Base-by-base conservation (phyloP, 1,140 invertebrate species). In the Thereuonema tuberculata region DNA sequence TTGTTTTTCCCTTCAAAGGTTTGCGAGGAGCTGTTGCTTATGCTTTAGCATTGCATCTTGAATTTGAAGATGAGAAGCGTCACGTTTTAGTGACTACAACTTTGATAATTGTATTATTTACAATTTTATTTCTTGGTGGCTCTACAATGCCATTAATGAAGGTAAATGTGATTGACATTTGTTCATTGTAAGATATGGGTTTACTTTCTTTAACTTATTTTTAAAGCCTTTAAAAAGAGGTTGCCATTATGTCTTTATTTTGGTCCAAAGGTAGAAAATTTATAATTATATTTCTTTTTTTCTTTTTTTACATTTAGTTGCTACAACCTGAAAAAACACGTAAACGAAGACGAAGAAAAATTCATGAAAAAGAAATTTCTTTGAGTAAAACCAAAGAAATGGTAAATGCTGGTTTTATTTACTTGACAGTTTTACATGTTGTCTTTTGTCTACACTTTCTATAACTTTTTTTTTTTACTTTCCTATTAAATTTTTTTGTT, bases 31-130 rank as follows among this genome's bases (percentile, higher is more conserved):
- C 95, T 17, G 96, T 99, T 74, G 94, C 94, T 0, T 99, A 99
- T 76, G 95, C 95, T 2, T 75, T 99, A 0, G 95, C 93, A 12
- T 80, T 99, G 29, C 94, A 99, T 78, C 80, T 98, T 61, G 89
- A 97, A 66, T 87, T 98, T 70, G 89, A 87, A 61, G 84, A 90
- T 72, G 91, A 96, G 74, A 95, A 89, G 1, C 81, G 92, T 2
- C 88, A 93, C 68, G 90, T 99, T 3, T 87, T 99, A 54, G 94
- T 99, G 52, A 98, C 95, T 2, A 95, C 93, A 0, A 98, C 95
- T 0, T 78, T 98, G 0, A 94, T 98, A 61, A 93, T 98, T 62
- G 92, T 99, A 1, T 77, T 99, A 14, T 93, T 98, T 64, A 98
- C 95, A 1, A 91, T 93, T 0, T 74, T 99, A 21, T 80, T 96